A percentile compares a stretch with the other conserved stretches of the same genome.
These are phyloP conservation scores for Drosophila lacteicornis DNA, from an alignment of 1,140 invertebrate genomes.

Conservation along the genomic window DNA sequence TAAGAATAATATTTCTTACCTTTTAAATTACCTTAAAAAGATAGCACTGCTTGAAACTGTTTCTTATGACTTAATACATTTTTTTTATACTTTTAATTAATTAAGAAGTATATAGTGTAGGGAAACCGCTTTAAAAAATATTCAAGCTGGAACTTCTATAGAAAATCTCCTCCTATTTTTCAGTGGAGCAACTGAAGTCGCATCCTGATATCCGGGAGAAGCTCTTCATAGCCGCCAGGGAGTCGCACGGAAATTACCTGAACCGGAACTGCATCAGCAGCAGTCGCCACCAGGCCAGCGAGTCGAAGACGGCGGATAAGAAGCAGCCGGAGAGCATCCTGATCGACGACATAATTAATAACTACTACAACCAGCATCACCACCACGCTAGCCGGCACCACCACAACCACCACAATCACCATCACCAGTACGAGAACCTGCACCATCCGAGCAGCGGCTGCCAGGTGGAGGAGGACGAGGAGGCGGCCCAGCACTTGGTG, in stretches of 20 bases:
- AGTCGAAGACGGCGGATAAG: conserved; percentile 36
- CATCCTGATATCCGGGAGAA: conserved; percentile 89
- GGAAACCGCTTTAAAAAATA: no score
- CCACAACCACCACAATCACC: conserved; percentile 25
- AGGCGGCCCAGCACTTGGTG: conserved; percentile 91
- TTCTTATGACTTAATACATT: no score
- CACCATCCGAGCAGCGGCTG: conserved; percentile 49
- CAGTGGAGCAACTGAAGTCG: conserved; percentile 92
- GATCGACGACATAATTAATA: conserved; percentile 77
- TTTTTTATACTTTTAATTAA: no score
- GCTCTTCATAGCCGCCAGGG: conserved; percentile 88
- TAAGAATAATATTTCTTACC: not conserved
- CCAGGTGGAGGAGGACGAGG: conserved; percentile 85
- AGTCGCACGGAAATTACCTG: conserved; percentile 86
- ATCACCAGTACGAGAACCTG: conserved; percentile 63
- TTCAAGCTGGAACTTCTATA: no score
- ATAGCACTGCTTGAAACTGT: not conserved
- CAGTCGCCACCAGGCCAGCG: conserved; percentile 37
- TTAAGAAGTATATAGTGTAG: no score
- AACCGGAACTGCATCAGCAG: conserved; percentile 87
- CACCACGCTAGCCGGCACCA: conserved; percentile 37
- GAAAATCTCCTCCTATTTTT: not conserved
- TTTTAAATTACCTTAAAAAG: not conserved
- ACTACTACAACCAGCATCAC: conserved; percentile 77
- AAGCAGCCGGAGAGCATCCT: conserved; percentile 69